A percentile compares a stretch with the other conserved stretches of the same genome.
Conservation (phyloP, 2,113 vertebrate genomes). For the Ochotona princeps region DNA sequence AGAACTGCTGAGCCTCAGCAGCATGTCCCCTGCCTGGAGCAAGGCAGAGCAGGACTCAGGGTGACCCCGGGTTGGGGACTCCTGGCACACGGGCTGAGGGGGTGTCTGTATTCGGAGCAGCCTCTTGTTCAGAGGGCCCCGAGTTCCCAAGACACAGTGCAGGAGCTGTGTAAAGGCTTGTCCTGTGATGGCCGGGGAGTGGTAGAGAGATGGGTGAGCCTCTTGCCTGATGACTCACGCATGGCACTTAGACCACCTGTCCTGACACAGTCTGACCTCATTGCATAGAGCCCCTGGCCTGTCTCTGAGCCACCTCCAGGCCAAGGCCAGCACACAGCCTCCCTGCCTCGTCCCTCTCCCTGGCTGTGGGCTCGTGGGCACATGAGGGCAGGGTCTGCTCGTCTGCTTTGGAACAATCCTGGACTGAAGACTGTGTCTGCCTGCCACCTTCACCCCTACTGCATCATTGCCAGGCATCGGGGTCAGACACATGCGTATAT, state of each 20-base stretch:
- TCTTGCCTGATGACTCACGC: too few relatives aligned
- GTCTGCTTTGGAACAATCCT: neutral
- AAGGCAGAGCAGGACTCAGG: too few relatives aligned
- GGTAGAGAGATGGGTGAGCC: too few relatives aligned
- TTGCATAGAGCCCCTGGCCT: neutral
- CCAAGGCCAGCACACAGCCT: neutral
- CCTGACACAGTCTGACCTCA: neutral
- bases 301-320: neutral
- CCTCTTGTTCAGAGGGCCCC: neutral
- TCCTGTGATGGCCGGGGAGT: neutral
- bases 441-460: neutral
- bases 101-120: too few relatives aligned
- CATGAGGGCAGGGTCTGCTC: neutral
- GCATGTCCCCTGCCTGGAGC: neutral
- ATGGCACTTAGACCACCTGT: neutral
- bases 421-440: neutral
- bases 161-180: neutral
- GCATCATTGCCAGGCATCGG: neutral
- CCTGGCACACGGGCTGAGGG: neutral
- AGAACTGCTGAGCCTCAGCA: neutral
- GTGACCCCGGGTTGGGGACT: too few relatives aligned
- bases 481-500: neutral
- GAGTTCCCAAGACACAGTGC: neutral
- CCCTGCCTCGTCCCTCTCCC: fast-evolving
- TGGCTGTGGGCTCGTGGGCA: fast-evolving